Conservation (phyloP, 1,140 invertebrate species). For the Whitmania pigra region DNA sequence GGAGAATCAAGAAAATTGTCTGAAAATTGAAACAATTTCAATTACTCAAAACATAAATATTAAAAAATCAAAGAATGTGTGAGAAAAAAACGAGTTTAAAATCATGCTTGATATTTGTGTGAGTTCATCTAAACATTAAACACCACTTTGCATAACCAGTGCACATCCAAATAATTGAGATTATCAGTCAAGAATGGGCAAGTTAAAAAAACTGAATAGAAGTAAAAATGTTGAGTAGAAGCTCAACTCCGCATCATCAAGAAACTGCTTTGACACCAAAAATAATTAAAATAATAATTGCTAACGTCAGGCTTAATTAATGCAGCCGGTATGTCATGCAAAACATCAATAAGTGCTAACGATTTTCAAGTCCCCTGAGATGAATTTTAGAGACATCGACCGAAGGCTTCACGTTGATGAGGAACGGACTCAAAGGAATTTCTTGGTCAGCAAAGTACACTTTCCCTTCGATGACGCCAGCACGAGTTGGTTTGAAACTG, state of each 20-base stretch:
- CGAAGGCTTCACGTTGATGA: constrained; percentile 57
- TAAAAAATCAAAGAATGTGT: not conserved
- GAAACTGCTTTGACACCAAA: too few relatives aligned
- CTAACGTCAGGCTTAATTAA: not conserved
- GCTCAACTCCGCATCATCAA: too few relatives aligned
- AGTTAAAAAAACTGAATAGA: too few relatives aligned
- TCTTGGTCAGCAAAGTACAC: constrained; percentile 55
- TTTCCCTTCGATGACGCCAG: constrained; percentile 56
- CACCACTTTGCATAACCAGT: not conserved
- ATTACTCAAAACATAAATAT: not conserved
- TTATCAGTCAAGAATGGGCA: too few relatives aligned
- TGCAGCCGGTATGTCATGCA: not conserved
- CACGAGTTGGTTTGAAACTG: constrained; percentile 31
- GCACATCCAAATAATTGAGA: too few relatives aligned
- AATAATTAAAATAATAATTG: not conserved
- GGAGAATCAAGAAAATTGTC: constrained; percentile 14
- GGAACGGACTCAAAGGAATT: constrained; percentile 60
- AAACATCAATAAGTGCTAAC: not conserved
- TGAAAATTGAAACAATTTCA: not conserved
- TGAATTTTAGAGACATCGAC: constrained; percentile 67
- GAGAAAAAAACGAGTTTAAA: not conserved
- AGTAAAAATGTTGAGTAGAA: too few relatives aligned
- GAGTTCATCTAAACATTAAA: not conserved
- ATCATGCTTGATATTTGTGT: not conserved
- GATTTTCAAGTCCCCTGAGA: constrained; percentile 44